Percentiles rank a stretch among this genome's conserved stretches.
phyloP scores from a whole-genome alignment of 2,888 invertebrate genomes.

The Cepaea hortensis region DNA sequence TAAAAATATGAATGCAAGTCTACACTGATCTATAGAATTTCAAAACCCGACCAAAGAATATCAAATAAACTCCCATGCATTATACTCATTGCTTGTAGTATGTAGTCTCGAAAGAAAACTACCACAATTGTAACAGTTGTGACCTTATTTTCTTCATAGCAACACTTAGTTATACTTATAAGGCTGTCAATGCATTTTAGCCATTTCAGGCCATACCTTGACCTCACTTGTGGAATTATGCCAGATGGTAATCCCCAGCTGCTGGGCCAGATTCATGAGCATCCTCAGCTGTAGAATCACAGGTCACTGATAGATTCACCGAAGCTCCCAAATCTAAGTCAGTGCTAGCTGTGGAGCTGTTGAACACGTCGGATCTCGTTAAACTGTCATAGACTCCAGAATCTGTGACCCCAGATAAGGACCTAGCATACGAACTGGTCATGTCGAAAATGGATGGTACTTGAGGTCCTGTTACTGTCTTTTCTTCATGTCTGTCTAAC shows the following conservation, averaged over 20 bases:
- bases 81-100: too few relatives aligned
- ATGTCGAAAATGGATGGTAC: slow-evolving; percentile 10
- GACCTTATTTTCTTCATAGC: background rate
- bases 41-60: too few relatives aligned
- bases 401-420: slow-evolving; percentile 44
- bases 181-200: background rate
- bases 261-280: slow-evolving; percentile 15
- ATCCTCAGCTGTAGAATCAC: slow-evolving; percentile 11
- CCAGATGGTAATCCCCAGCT: slow-evolving; percentile 25
- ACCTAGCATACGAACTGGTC: slow-evolving; percentile 33
- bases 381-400: slow-evolving; percentile 46
- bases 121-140: too few relatives aligned
- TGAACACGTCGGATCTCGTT: slow-evolving; percentile 40
- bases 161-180: background rate
- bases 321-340: slow-evolving; percentile 42
- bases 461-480: background rate
- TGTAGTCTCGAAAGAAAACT: too few relatives aligned
- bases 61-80: background rate
- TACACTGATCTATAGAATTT: too few relatives aligned
- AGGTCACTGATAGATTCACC: slow-evolving; percentile 9
- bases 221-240: background rate
- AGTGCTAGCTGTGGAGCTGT: slow-evolving; percentile 42
- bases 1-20: too few relatives aligned
- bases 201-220: background rate
- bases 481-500: background rate